These are phyloP conservation scores for Acyrthosiphon pisum DNA, from an alignment of 1,140 invertebrate genomes.

Conservation along the genomic window DNA sequence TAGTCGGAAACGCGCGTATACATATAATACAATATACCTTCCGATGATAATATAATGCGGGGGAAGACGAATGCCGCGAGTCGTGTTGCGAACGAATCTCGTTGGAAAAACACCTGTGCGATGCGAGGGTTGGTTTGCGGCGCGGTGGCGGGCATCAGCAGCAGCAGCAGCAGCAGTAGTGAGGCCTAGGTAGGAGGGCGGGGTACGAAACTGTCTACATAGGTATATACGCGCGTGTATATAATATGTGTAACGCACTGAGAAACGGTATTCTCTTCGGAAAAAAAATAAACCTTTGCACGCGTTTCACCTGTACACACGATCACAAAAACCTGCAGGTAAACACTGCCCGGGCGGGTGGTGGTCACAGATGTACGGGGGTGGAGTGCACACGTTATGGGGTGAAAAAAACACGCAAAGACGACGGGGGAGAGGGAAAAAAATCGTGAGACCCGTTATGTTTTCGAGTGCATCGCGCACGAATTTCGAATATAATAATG, in stretches of 20 bases:
- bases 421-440: neutral
- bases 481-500: neutral
- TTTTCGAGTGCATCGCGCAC: neutral
- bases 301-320: neutral
- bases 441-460: conserved; percentile 25
- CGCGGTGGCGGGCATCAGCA: too few species aligned
- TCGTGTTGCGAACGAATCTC: neutral
- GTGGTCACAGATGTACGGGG: neutral
- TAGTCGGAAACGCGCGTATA: neutral
- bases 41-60: neutral
- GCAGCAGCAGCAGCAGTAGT: neutral
- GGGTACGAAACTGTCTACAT: neutral
- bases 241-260: neutral
- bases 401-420: neutral
- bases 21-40: neutral
- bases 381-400: neutral
- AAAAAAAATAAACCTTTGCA: neutral
- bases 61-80: neutral
- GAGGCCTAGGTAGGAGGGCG: neutral
- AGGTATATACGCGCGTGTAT: neutral
- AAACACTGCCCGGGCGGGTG: neutral
- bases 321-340: neutral
- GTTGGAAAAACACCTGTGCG: conserved; percentile 15
- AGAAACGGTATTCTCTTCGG: neutral
- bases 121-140: neutral